Evolutionary conservation across 2,797 vertebrate genomes (phyloP), one percentile per base, ranked within the genome.

Genomic region (Kryptopterus vitreolus): DNA sequence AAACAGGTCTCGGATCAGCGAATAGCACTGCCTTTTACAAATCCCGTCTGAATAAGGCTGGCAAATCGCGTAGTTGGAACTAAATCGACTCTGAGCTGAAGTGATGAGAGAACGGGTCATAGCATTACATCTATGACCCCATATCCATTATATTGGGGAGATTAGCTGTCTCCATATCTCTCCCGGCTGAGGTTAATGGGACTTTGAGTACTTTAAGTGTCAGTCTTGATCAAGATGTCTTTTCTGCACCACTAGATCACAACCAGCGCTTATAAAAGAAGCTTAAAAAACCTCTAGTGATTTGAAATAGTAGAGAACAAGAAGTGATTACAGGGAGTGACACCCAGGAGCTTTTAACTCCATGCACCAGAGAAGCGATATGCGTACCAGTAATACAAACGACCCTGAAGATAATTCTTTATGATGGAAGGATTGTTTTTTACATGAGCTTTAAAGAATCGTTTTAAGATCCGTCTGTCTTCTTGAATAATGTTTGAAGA

Each of bases 171-270:
- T 78, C 61, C 26, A 59, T 84, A 81, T 78, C 72, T 79, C 62
- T 80, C 73, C 24, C 22, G 38, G 31, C 62, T 69, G 62, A 68
- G 74, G 65, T 73, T 86, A 86, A 86, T 81, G 81, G 59, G 59
- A 71, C 72, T 74, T 69, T 61, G 77, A 71, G 58, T 80, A 85
- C 81, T 85, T 81, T 77, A 77, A 35, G 69, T 85, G 81, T 86
- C 83, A 81, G 5, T 76, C 58, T 82, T 82, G 81, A 77, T 86
- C 78, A 83, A 69, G 74, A 22, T 46, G 57, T 58, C 70, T 62
- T 55, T 69, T 10, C 38, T 59, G 69, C 52, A 63, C 66, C 58
- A 48, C 33, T 48, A 55, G 55, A 46, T 65, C 31, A 16, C 73
- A 72, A 61, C 12, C 68, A 57, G 24, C 73, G 50, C 50, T 62